Base-by-base conservation (phyloP, 2,888 invertebrate genomes). In the Tinea pellionella region DNA sequence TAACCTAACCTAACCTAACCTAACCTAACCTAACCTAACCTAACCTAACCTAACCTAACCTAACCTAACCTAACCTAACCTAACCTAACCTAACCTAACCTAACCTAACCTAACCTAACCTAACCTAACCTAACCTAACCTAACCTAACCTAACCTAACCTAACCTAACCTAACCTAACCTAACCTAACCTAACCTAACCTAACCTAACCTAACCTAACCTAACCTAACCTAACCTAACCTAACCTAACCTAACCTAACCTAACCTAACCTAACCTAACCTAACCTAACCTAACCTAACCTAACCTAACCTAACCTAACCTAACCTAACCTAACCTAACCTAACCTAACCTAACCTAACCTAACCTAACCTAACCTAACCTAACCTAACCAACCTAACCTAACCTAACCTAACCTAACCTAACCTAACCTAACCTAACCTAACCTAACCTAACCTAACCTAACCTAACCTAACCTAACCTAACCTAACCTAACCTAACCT, bases 1-100 rank as follows among this genome's bases (percentile, higher is more conserved):
- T 13, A 61, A 60, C 60, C 61, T 30, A 47, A 51, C 59, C 59
- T 51, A 61, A 61, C 61, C 61, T 59, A 61, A 61, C 61, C 61
- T 59, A 61, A 61, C 61, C 61, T 59, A 61, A 61, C 61, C 61
- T 59, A 61, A 61, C 61, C 61, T 59, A 61, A 61, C 61, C 61
- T 59, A 61, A 61, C 61, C 61, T 59, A 61, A 61, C 61, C 59
- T 59, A 61, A 61, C 61, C 60, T 55, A 60, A 61, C 61, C 59
- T 51, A 60, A 61, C 61, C 59, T 13, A 30, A 57, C 57, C 32
- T 16, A 18, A 53, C 13, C 53, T 16, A 18, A 53, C 13, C 53
- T 16, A 18, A 53, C 13, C 53, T 16, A 18, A 53, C 13, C 19
- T 16, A 18, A 53, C 13, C 53, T 16, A 18, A 53, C 13, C 53